Evolutionary conservation across 2,797 vertebrate species (phyloP), one percentile per base, ranked within the genome.

Genomic region (Zenarchopterus dispar): DNA sequence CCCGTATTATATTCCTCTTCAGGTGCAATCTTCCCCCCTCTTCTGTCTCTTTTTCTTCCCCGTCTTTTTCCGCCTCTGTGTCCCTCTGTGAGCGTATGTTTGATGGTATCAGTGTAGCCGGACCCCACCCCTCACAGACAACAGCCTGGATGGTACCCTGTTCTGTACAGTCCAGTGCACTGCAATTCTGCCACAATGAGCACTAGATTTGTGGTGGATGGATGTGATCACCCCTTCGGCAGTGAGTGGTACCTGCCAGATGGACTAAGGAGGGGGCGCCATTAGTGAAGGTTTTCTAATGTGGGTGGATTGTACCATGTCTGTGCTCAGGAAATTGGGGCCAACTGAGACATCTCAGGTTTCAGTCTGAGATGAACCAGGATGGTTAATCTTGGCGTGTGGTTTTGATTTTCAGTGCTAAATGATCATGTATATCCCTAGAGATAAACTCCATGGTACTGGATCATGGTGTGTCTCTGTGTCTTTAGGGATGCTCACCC

Each of bases 61-160:
- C 66, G 78, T 85, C 73, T 78, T 84, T 87, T 78, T 84, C 73
- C 77, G 60, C 74, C 67, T 84, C 72, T 62, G 76, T 81, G 61
- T 75, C 82, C 75, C 69, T 84, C 79, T 84, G 69, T 75, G 56
- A 72, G 84, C 75, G 74, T 69, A 28, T 89, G 85, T 84, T 85
- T 88, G 86, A 85, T 87, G 85, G 86, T 93, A 73, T 91, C 84
- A 72, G 84, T 88, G 88, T 73, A 88, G 87, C 89, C 71, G 90
- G 87, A 93, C 93, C 93, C 91, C 94, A 93, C 94, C 93, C 91
- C 93, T 93, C 90, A 90, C 88, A 82, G 84, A 91, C 90, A 81
- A 85, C 91, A 86, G 89, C 91, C 88, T 89, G 87, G 91, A 92
- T 93, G 89, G 78, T 90, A 82, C 88, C 80, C 90, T 87, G 87